Evolutionary conservation across 1,140 invertebrate species (phyloP).

Genomic region (Dreissena polymorpha): DNA sequence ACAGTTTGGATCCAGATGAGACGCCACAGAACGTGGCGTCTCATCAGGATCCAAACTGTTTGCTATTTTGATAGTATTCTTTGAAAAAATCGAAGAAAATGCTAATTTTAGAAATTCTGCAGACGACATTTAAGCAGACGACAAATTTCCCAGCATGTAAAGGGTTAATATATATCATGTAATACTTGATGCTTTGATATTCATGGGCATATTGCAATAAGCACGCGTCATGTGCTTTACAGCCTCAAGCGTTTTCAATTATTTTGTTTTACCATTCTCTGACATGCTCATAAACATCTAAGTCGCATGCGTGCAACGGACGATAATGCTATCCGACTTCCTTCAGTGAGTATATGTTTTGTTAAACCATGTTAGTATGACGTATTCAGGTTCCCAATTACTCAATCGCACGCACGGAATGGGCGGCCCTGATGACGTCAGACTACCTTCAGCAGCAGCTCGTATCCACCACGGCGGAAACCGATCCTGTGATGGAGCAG

Average conservation of each 20-base stretch:
- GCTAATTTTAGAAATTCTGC: too few species aligned
- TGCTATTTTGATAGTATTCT: too few species aligned
- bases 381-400: slow-evolving; percentile 16
- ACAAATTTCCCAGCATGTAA: too few species aligned
- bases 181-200: too few species aligned
- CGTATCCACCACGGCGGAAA: neutral
- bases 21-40: too few species aligned
- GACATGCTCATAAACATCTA: neutral
- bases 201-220: too few species aligned
- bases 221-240: neutral
- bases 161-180: too few species aligned
- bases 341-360: neutral
- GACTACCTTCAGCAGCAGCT: slow-evolving; percentile 12
- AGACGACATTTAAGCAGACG: too few species aligned
- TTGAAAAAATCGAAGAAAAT: too few species aligned
- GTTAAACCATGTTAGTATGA: neutral
- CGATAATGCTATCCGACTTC: neutral
- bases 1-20: too few species aligned
- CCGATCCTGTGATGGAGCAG: neutral
- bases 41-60: too few species aligned
- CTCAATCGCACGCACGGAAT: slow-evolving; percentile 28
- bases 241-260: neutral
- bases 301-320: neutral
- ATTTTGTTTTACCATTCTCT: neutral
- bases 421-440: slow-evolving; percentile 11